Percentiles rank a stretch among this genome's conserved stretches.
These are phyloP conservation scores for Chironomus striatipennis DNA, from an alignment of 1,140 invertebrate genomes.

Conservation along the genomic window DNA sequence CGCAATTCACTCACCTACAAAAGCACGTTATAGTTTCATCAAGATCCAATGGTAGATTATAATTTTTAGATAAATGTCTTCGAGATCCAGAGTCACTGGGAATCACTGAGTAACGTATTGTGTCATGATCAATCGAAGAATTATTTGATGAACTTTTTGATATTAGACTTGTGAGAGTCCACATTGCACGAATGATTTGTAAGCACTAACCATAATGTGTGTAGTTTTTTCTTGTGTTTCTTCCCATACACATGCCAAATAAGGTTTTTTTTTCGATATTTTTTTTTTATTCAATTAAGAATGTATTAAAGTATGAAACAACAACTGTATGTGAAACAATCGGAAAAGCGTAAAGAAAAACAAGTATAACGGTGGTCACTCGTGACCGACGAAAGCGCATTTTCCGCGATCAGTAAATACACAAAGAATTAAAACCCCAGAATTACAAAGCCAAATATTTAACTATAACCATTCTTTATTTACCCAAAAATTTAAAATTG, in stretches of 20 bases:
- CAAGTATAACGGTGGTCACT: too few relatives aligned
- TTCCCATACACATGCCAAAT: too few relatives aligned
- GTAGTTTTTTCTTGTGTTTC: too few relatives aligned
- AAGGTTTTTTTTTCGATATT: not conserved
- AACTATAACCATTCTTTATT: too few relatives aligned
- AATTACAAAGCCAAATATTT: too few relatives aligned
- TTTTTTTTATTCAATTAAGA: not conserved
- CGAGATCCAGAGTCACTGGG: not conserved
- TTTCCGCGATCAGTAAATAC: too few relatives aligned
- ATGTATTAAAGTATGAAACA: not conserved
- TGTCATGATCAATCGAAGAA: not conserved
- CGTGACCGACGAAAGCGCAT: too few relatives aligned
- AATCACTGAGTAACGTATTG: not conserved
- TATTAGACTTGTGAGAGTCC: constrained; percentile 4
- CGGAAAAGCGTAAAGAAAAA: not conserved
- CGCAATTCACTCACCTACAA: not conserved
- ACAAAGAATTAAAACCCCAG: too few relatives aligned
- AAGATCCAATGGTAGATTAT: not conserved
- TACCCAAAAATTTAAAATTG: too few relatives aligned
- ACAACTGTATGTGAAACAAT: not conserved
- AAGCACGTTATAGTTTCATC: not conserved
- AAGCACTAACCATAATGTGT: not conserved
- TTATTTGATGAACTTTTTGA: not conserved
- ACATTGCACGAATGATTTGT: not conserved
- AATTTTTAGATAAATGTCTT: constrained; percentile 1